Conservation (phyloP, 2,888 invertebrate genomes). For the Hirtodrosophila histrioides region DNA sequence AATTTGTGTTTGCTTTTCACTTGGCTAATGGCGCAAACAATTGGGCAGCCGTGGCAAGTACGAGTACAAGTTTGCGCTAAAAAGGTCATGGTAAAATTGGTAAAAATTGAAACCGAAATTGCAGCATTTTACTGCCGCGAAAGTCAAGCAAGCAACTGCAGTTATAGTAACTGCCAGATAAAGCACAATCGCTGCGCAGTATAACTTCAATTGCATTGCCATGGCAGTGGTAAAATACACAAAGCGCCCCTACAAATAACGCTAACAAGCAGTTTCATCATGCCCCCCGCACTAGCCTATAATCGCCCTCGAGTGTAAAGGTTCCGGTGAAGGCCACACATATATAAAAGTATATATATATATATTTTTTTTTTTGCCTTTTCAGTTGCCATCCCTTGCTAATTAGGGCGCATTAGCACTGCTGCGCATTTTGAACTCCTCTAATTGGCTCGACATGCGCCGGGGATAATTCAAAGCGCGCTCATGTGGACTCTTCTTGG, state of each 20-base stretch:
- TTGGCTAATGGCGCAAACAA: slow-evolving; percentile 67
- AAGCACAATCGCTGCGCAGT: not conserved
- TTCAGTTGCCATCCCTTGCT: slow-evolving; percentile 16
- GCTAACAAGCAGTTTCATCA: slow-evolving; percentile 9
- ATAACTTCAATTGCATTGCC: slow-evolving; percentile 52
- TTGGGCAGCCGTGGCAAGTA: slow-evolving; percentile 39
- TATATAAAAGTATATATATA: slow-evolving; percentile 40
- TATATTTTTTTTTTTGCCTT: slow-evolving; percentile 2
- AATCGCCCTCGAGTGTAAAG: slow-evolving; percentile 43
- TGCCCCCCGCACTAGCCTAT: slow-evolving; percentile 22
- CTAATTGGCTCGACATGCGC: slow-evolving; percentile 61
- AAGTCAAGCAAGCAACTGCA: slow-evolving; percentile 51
- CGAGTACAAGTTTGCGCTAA: slow-evolving; percentile 30
- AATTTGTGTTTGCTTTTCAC: slow-evolving; percentile 77
- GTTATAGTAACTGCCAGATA: slow-evolving; percentile 46
- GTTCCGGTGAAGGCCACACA: slow-evolving; percentile 52
- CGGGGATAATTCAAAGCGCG: slow-evolving; percentile 22
- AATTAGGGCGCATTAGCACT: slow-evolving; percentile 51
- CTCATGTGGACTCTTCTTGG: not conserved
- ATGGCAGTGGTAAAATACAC: slow-evolving; percentile 50
- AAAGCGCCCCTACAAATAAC: slow-evolving; percentile 28
- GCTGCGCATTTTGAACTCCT: slow-evolving; percentile 44
- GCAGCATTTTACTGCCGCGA: slow-evolving; percentile 68
- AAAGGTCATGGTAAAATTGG: slow-evolving; percentile 77
- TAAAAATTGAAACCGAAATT: slow-evolving; percentile 76